A percentile compares a stretch with the other conserved stretches of the same genome.
Evolutionary conservation across 1,140 invertebrate species (phyloP).

Genomic region (Aphelenchoides besseyi): DNA sequence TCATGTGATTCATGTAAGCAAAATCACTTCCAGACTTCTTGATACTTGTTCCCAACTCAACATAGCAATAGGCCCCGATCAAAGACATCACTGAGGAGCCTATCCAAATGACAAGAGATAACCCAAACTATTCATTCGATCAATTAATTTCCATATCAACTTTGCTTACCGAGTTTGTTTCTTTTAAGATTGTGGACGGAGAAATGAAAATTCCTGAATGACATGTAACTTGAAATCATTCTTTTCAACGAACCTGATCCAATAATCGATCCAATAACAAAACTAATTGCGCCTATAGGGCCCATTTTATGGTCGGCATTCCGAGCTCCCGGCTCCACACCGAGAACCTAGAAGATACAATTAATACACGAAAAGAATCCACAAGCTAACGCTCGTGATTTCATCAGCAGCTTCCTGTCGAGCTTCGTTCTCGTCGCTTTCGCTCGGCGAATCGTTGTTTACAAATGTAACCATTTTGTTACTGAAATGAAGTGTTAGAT

Average conservation of each 20-base stretch:
- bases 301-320: constrained; percentile 24
- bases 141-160: no score
- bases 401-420: not conserved
- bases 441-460: not conserved
- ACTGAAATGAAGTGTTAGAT: not conserved
- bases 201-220: constrained; percentile 23
- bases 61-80: constrained; percentile 20
- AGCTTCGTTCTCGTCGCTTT: not conserved
- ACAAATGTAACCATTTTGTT: not conserved
- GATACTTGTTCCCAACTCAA: constrained; percentile 49
- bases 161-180: constrained; percentile 19
- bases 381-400: constrained; percentile 4
- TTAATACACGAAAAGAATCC: not conserved
- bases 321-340: not conserved
- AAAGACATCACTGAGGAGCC: not conserved
- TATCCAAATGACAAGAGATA: constrained; percentile 23
- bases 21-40: constrained; percentile 48
- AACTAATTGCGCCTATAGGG: constrained; percentile 23
- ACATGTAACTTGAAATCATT: not conserved
- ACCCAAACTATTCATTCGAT: no score
- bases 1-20: constrained; percentile 50
- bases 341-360: not conserved
- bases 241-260: not conserved
- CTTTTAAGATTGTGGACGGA: constrained; percentile 18
- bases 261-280: constrained; percentile 26